These are phyloP conservation scores for Panagrolaimus sp. DNA, from an alignment of 1,140 invertebrate genomes.

Conservation along the genomic window DNA sequence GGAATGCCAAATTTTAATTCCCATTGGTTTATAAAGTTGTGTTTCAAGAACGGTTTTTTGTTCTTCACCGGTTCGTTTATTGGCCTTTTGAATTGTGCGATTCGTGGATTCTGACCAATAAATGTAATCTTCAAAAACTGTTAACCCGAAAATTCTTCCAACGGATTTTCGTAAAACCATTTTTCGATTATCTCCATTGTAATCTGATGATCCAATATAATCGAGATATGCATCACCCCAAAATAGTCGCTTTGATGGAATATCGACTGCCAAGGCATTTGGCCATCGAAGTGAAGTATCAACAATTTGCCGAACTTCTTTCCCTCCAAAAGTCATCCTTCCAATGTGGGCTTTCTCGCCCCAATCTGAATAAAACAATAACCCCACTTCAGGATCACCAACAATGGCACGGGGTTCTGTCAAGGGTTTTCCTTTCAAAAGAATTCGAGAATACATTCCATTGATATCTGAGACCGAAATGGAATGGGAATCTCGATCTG, in stretches of 20 bases:
- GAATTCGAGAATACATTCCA: conserved; percentile 63
- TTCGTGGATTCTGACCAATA: conserved; percentile 16
- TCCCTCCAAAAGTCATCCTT: conserved; percentile 64
- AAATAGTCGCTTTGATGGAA: conserved; percentile 61
- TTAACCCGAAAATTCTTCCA: conserved; percentile 6
- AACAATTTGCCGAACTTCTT: conserved; percentile 60
- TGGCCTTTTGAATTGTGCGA: neutral
- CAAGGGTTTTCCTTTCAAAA: conserved; percentile 63
- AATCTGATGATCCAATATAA: conserved; percentile 66
- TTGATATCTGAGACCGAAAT: conserved; percentile 67
- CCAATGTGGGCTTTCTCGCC: conserved; percentile 60
- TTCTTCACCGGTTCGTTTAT: conserved; percentile 14
- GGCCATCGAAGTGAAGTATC: conserved; percentile 62
- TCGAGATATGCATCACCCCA: conserved; percentile 65
- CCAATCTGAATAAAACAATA: conserved; percentile 66
- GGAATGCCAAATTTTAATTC: conserved; percentile 10
- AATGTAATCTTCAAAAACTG: conserved; percentile 10
- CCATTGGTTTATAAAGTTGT: conserved; percentile 12
- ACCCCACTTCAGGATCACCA: conserved; percentile 67
- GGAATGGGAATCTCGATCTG: conserved; percentile 67
- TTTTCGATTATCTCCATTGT: conserved; percentile 14
- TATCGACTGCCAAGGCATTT: conserved; percentile 65
- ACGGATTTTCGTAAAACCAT: conserved; percentile 6
- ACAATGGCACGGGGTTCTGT: conserved; percentile 68
- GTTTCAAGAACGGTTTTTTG: neutral